Evolutionary conservation across 2,888 invertebrate species (phyloP).

Genomic region (Spilarctia lutea): DNA sequence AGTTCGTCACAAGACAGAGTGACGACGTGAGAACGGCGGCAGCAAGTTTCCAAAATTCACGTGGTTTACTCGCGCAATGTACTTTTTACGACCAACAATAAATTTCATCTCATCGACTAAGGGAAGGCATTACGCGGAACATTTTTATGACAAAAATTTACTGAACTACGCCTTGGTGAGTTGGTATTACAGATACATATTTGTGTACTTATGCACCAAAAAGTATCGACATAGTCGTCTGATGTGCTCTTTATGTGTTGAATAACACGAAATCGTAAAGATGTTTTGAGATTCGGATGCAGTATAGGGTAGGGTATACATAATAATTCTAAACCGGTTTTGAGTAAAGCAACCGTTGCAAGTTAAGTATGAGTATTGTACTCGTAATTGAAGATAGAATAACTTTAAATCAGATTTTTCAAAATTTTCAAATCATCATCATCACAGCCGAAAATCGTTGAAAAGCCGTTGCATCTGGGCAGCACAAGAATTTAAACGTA

Average conservation of each 20-base stretch:
- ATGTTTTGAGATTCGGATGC: background rate
- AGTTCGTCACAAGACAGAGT: conserved; percentile 61
- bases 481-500: too few relatives aligned
- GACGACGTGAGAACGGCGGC: conserved; percentile 66
- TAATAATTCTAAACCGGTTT: background rate
- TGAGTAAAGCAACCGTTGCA: background rate
- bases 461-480: too few relatives aligned
- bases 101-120: conserved; percentile 75
- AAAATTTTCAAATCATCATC: too few relatives aligned
- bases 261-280: background rate
- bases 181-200: conserved; percentile 4
- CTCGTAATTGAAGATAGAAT: too few relatives aligned
- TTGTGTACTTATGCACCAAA: conserved; percentile 6
- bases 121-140: conserved; percentile 65
- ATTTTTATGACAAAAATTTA: conserved; percentile 73
- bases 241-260: background rate
- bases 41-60: conserved; percentile 60
- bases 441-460: too few relatives aligned
- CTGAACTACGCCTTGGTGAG: conserved; percentile 54
- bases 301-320: too few relatives aligned
- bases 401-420: too few relatives aligned
- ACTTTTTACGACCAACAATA: conserved; percentile 76
- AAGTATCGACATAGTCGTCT: background rate
- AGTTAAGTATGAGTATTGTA: background rate
- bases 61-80: conserved; percentile 69